Evolutionary conservation across 1,140 invertebrate species (phyloP), one percentile per base, ranked within the genome.

Genomic region (Aleiodes sp.): DNA sequence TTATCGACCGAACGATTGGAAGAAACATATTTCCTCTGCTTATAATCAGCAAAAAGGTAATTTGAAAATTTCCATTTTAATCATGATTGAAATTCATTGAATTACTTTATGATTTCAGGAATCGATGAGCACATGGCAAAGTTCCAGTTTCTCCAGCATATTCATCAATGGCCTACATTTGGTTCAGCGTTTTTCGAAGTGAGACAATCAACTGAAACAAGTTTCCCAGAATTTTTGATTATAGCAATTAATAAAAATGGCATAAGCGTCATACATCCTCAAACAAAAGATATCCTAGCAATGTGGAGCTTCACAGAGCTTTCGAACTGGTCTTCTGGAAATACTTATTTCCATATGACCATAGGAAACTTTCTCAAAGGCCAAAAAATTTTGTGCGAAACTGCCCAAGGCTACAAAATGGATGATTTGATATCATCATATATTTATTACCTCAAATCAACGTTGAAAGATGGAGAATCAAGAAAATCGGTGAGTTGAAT

Each of bases 101-200:
- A 43, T 43, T 16, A 16, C 12, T 3, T 1, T 43, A 8, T 43
- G 7, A 14, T 52, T 52, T 52, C 46, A 52, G 89, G 88, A 14
- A 87, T 91, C 75, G 88, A 78, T 26, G 80, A 88, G 35, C 90
- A 92, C 29, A 91, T 96, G 73, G 94, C 95, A 0, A 98, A 97
- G 84, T 87, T 94, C 21, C 87, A 88, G 68, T 98, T 98, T 80
- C 87, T 98, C 8, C 94, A 94, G 78, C 88, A 90, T 68, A 91
- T 97, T 33, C 92, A 91, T 77, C 88, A 91, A 76, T 93, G 93
- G 89, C 92, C 93, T 6, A 97, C 94, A 65, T 98, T 98, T 87
- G 96, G 96, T 14, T 97, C 95, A 6, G 95, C 96, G 0, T 98
- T 98, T 87, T 98, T 98, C 86, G 94, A 97, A 88, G 95, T 97